These are phyloP conservation scores for Achlya flavicornis DNA, from an alignment of 2,888 invertebrate species.

Conservation along the genomic window DNA sequence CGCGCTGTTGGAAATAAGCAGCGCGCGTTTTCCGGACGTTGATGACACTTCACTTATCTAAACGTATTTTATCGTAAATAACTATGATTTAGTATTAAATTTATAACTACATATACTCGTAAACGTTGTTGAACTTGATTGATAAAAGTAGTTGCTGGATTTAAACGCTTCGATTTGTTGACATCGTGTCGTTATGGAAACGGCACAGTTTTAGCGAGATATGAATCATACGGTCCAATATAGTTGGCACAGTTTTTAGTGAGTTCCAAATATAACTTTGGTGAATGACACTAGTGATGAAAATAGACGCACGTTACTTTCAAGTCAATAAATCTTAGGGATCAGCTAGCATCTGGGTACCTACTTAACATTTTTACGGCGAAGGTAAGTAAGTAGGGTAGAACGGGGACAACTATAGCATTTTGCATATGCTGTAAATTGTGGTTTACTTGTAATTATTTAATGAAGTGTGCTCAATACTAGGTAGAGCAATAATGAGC, in stretches of 20 bases:
- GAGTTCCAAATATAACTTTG: conserved; percentile 28
- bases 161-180: conserved; percentile 31
- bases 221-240: conserved; percentile 33
- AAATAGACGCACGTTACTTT: not conserved
- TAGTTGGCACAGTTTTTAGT: conserved; percentile 37
- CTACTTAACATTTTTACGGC: not conserved
- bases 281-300: conserved; percentile 33
- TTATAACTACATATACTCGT: too few relatives aligned
- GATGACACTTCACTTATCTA: too few relatives aligned
- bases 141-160: not conserved
- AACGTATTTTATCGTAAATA: too few relatives aligned
- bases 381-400: too few relatives aligned
- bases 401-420: too few relatives aligned
- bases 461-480: too few relatives aligned
- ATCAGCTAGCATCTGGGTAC: not conserved
- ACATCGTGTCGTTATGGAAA: conserved; percentile 35
- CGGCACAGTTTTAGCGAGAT: conserved; percentile 28
- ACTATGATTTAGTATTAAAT: too few relatives aligned
- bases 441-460: too few relatives aligned
- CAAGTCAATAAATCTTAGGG: not conserved
- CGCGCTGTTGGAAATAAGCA: not conserved
- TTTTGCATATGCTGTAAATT: too few relatives aligned
- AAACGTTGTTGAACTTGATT: not conserved
- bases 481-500: too few relatives aligned
- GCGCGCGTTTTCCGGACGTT: not conserved